Base-by-base conservation (phyloP, 2,113 vertebrate genomes). In the Limanda limanda region DNA sequence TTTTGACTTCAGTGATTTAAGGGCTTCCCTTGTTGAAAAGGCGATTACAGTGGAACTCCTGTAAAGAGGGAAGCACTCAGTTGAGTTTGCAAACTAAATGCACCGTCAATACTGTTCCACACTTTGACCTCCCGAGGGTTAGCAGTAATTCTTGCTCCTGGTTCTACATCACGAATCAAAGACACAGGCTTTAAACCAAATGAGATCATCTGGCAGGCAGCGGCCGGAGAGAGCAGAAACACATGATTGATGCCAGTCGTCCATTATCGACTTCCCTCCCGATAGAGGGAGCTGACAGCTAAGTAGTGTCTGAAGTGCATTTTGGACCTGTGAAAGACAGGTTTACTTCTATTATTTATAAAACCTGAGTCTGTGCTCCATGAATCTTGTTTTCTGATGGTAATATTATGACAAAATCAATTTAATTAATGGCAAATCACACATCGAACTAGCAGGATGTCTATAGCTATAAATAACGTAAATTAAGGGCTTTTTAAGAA, bases 101-200 rank as follows among this genome's bases (percentile, higher is more conserved):
- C n/a, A 63, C 24, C 76, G 72, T 3, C 77, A 75, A 78, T 88
- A 72, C 69, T 45, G 65, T 27, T 77, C 66, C 58, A 54, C 74
- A 81, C 67, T 37, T 35, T 76, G 78, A 80, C 67, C 71, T 70
- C 63, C 62, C 24, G 52, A 2, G 17, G 78, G 64, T 79, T 70
- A 75, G 76, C 84, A 51, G 77, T 75, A 68, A 86, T 71, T 89
- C 60, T 72, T 71, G 61, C 77, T 81, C 56, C 3, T 5, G 23
- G 68, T 61, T 71, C 23, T 59, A 24, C 66, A 83, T 76, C 79
- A 68, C 64, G 35, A 78, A 84, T 77, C 71, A 81, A 88, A 83
- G 57, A 23, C 54, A 60, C 18, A 27, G 59, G 59, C 70, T 81
- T 61, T 18, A 72, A 60, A 79, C 40, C 20, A 59, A 75, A 74